phyloP scores from a whole-genome alignment of 1,140 invertebrate genomes.

The Drosophila ogumai region DNA sequence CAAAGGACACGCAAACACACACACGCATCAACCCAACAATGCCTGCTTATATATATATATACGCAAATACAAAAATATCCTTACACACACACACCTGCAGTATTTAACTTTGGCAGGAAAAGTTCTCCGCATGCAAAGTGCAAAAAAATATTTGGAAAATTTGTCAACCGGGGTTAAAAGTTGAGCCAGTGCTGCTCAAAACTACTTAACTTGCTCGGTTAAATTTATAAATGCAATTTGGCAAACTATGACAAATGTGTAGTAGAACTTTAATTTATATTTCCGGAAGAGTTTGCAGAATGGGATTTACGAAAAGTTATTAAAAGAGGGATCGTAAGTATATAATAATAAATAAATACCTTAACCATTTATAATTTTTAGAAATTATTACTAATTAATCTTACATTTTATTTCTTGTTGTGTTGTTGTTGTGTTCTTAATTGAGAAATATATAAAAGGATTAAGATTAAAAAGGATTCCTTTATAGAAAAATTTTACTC shows the following conservation, averaged over 20 bases:
- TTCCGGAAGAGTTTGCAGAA: neutral
- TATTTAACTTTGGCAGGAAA: slow-evolving; percentile 53
- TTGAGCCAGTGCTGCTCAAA: slow-evolving; percentile 24
- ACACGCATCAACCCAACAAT: slow-evolving; percentile 24
- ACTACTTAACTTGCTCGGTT: slow-evolving; percentile 28
- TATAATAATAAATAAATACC: too few relatives aligned
- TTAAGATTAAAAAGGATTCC: neutral
- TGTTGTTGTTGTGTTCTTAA: too few relatives aligned
- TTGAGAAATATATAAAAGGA: too few relatives aligned
- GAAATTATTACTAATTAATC: too few relatives aligned
- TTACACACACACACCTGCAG: slow-evolving; percentile 16
- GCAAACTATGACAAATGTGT: slow-evolving; percentile 19
- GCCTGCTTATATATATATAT: neutral
- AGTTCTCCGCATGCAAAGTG: slow-evolving; percentile 41
- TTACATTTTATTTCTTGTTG: too few relatives aligned
- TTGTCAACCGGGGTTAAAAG: slow-evolving; percentile 42
- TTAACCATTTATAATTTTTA: too few relatives aligned
- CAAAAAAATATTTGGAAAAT: slow-evolving; percentile 51
- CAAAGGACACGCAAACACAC: slow-evolving; percentile 44
- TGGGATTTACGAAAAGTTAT: neutral
- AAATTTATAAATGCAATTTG: slow-evolving; percentile 32
- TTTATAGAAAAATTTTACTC: too few relatives aligned
- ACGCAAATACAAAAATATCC: slow-evolving; percentile 40
- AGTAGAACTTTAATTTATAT: neutral
- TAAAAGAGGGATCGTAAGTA: too few relatives aligned